Evolutionary conservation across 2,888 invertebrate species (phyloP), one percentile per base, ranked within the genome.

Genomic region (Junonia oenone): DNA sequence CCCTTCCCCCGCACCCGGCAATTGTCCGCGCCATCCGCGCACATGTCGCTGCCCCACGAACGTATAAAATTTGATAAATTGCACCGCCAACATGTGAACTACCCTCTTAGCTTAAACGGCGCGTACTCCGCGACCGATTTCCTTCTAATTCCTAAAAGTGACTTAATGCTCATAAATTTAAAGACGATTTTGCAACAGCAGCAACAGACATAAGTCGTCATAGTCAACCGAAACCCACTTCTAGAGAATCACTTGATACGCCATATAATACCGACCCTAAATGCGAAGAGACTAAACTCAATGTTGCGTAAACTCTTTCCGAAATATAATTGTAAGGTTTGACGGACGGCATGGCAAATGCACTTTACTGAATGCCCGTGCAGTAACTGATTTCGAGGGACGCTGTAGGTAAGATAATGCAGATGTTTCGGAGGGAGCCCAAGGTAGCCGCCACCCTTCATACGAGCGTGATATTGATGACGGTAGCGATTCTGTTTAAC

Each of bases 31-130:
- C 83, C 81, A 73, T 69, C 68, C 68, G 76, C 83, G 83, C 89
- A 89, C 87, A 87, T 88, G 88, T 85, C 87, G 79, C 78, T 81
- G 74, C 79, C 83, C 83, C 76, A 68, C 68, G 74, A 75, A 77
- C 83, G 79, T 81, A 87, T 85, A 86, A 85, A 88, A 87, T 89
- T 89, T 89, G 89, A 89, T 89, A 89, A 88, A 89, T 89, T 79
- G 87, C 81, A 78, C 75, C 79, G 85, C 81, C 85, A 81, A 89
- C 88, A 89, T 87, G 88, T 76, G 87, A 88, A 87, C 86, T 88
- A 87, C 89, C 89, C 89, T 88, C 87, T 86, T 80, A 80, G 81
- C 84, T 82, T 84, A 84, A 86, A 83, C 87, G 83, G 78, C 73
- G 72, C 77, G 73, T 71, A 67, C 69, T 75, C 66, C 66, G 65